Percentiles rank a stretch among this genome's conserved stretches.
These are phyloP conservation scores for Lagocephalus sceleratus DNA, from an alignment of 2,797 vertebrate species.

Conservation along the genomic window DNA sequence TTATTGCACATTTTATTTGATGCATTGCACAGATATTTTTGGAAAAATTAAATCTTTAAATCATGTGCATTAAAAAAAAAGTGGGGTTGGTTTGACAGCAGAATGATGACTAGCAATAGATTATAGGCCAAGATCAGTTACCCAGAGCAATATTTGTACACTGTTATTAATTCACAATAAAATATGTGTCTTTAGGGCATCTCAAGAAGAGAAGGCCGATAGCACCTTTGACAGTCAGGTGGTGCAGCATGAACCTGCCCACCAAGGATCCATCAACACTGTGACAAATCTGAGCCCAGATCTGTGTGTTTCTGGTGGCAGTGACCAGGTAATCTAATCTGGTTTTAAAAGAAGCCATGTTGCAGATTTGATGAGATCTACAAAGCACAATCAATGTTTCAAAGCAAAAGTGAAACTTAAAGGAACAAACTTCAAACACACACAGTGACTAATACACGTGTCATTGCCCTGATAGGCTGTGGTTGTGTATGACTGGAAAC, in stretches of 20 bases:
- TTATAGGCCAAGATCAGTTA: background rate
- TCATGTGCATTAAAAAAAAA: no score
- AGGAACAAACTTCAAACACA: background rate
- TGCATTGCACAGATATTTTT: no score
- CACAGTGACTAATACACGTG: background rate
- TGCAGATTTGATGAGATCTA: background rate
- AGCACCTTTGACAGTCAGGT: conserved; percentile 42
- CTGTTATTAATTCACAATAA: background rate
- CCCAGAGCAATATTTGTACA: background rate
- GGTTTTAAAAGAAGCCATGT: no score
- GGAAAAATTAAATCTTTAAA: no score
- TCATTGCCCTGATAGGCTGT: conserved; percentile 73
- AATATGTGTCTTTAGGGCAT: conserved; percentile 62
- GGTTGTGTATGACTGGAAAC: conserved; percentile 89
- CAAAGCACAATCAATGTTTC: background rate
- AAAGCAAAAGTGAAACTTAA: background rate
- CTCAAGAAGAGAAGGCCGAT: conserved; percentile 66
- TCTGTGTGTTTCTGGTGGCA: conserved; percentile 89
- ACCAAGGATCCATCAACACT: conserved; percentile 78
- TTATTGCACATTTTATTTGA: no score
- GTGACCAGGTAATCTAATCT: conserved; percentile 74
- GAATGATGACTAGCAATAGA: no score
- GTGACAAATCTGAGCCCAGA: conserved; percentile 84
- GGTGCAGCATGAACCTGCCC: conserved; percentile 77
- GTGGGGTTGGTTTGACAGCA: no score